A percentile compares a stretch with the other conserved stretches of the same genome.
These are phyloP conservation scores for Nudaria mundana DNA, from an alignment of 2,888 invertebrate genomes.

Conservation along the genomic window DNA sequence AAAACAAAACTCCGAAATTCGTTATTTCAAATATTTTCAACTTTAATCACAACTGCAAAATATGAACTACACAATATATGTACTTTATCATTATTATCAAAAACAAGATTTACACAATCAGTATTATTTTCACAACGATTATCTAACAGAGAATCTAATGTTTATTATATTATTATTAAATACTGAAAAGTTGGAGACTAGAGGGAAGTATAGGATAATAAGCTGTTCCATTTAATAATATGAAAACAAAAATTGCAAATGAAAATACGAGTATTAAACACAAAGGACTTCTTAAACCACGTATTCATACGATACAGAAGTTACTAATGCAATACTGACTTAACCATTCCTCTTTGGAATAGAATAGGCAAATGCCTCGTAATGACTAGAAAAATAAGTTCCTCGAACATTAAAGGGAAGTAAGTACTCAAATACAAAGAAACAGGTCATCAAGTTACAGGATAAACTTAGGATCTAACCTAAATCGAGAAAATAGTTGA, in stretches of 20 bases:
- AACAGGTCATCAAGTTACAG: slow-evolving; percentile 43
- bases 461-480: slow-evolving; percentile 58
- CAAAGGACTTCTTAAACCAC: too few species aligned
- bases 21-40: slow-evolving; percentile 52
- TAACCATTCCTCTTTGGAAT: too few species aligned
- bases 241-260: slow-evolving; percentile 13
- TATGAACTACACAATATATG: slow-evolving; percentile 36
- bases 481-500: slow-evolving; percentile 67
- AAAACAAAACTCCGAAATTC: slow-evolving; percentile 40
- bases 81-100: slow-evolving; percentile 41
- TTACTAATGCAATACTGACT: background rate
- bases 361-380: too few species aligned
- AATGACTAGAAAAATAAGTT: slow-evolving; percentile 68
- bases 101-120: slow-evolving; percentile 56
- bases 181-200: slow-evolving; percentile 31
- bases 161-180: slow-evolving; percentile 42
- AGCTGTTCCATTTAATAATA: slow-evolving; percentile 21
- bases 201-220: slow-evolving; percentile 28
- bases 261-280: background rate
- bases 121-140: slow-evolving; percentile 56
- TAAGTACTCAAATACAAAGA: slow-evolving; percentile 44
- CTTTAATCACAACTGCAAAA: slow-evolving; percentile 54
- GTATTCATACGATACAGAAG: background rate
- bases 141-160: slow-evolving; percentile 60
- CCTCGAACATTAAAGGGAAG: slow-evolving; percentile 47